Evolutionary conservation across 2,113 vertebrate species (phyloP).

Genomic region (Corythaixoides concolor): DNA sequence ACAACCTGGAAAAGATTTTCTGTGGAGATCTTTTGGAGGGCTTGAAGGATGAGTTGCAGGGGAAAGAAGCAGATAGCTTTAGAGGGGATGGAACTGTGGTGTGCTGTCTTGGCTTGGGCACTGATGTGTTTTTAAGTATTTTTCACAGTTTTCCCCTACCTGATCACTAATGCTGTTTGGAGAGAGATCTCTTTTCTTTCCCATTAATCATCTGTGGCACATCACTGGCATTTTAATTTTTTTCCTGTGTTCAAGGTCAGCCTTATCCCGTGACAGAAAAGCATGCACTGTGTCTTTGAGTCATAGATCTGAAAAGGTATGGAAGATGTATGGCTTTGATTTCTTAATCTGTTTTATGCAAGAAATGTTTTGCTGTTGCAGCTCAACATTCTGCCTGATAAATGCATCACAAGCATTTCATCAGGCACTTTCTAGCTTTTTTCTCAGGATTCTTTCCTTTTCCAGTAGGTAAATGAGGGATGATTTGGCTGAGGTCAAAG

Average conservation of each 20-base stretch:
- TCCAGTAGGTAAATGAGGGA: not conserved
- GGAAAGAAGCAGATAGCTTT: not conserved
- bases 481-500: not conserved
- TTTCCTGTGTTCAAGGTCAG: constrained; percentile 5
- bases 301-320: constrained; percentile 22
- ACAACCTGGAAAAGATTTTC: not conserved
- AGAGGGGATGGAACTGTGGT: not conserved
- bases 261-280: constrained; percentile 8
- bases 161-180: not conserved
- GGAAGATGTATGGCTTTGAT: constrained; percentile 10
- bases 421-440: not conserved
- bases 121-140: not conserved
- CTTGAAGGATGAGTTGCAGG: not conserved
- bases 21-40: not conserved
- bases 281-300: constrained; percentile 18
- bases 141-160: not conserved
- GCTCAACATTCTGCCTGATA: not conserved
- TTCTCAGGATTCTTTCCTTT: not conserved
- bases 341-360: constrained; percentile 33
- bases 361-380: not conserved
- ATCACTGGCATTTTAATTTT: not conserved
- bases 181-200: not conserved
- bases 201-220: not conserved
- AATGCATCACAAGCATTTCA: not conserved
- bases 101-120: not conserved